Evolutionary conservation across 2,797 vertebrate species (phyloP), one percentile per base, ranked within the genome.

Genomic region (Macroramphosus scolopax): DNA sequence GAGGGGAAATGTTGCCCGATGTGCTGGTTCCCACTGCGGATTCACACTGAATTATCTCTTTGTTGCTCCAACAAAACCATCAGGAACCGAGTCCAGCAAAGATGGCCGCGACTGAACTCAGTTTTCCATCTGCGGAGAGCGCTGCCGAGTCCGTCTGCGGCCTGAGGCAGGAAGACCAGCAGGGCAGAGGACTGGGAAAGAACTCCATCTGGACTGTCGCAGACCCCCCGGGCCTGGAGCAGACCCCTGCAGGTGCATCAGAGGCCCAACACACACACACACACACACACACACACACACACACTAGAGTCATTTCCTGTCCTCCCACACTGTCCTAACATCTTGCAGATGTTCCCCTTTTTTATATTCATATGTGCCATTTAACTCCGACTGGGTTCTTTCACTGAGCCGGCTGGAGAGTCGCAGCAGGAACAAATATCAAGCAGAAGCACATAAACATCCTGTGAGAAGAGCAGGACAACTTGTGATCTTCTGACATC

Each of bases 71-170:
- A 10, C 22, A 3, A 25, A 56, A 45, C 29, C 5, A 28, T n/a
- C 2, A 89, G 88, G 85, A 85, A 30, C 83, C 85, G 15, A 80
- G 82, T 68, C 86, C 88, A 22, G 84, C 84, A 11, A 87, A 89
- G 68, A 85, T 87, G 72, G 65, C 82, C 10, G 81, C 82, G 2
- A 77, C 86, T 0, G 74, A 77, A 45, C 48, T 41, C 1, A 50
- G 68, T 45, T 62, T 72, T 20, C 61, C 70, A 0, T 38, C 60
- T 11, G n/a, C 38, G 0, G 28, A n/a, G n/a, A n/a, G n/a, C n/a
- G n/a, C n/a, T n/a, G n/a, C 43, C 7, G 74, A 72, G 50, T 59
- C 60, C 11, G 26, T n/a, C n/a, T n/a, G 52, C 7, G 34, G 57
- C 17, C 56, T 3, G 35, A 71, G 80, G 83, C 77, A 79, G 77